Base-by-base conservation (phyloP, 2,797 vertebrate genomes). In the Cottoperca gobio region DNA sequence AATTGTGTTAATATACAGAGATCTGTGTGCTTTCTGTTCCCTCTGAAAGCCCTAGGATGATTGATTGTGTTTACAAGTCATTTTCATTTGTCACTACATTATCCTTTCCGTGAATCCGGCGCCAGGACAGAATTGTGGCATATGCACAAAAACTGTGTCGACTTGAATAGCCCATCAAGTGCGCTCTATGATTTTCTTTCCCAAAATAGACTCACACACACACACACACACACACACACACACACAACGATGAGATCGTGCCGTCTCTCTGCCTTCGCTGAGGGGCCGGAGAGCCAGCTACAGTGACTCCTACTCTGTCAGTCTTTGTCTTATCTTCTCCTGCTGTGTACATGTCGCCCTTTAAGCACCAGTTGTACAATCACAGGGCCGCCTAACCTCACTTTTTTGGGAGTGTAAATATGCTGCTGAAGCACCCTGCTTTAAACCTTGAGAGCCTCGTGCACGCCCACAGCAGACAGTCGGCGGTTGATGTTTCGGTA, bases 401-500 rank as follows among this genome's bases (percentile, higher is more conserved):
- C 43, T 21, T n/a, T 6, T 70, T 13, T 63, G 24, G 78, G 33
- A 57, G 67, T 57, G 55, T 53, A 28, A 24, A 19, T 9, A 33
- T 8, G 14, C 31, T 8, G 40, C 40, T 43, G 1, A 73, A 50
- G 16, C 50, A 1, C 7, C 39, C 21, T 6, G 33, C 61, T 19
- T 88, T 81, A 96, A 63, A 92, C 91, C 71, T 91, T 95, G 21
- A 96, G 93, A 4, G 95, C 95, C 78, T 96, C 95, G 0, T 96
- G 95, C 21, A 96, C 95, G 0, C 95, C 95, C 45, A 95, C 95
- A 11, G 95, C 95, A 3, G 95, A 96, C 26, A 96, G 94, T 0
- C 95, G 82, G 0, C 95, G 92, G 91, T 96, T 96, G 86, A 96
- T 96, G 92, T 96, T 96, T 45, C 95, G 94, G 73, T 95, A 96